Evolutionary conservation across 2,797 vertebrate genomes (phyloP), one percentile per base, ranked within the genome.

Genomic region (Onychomys torridus): DNA sequence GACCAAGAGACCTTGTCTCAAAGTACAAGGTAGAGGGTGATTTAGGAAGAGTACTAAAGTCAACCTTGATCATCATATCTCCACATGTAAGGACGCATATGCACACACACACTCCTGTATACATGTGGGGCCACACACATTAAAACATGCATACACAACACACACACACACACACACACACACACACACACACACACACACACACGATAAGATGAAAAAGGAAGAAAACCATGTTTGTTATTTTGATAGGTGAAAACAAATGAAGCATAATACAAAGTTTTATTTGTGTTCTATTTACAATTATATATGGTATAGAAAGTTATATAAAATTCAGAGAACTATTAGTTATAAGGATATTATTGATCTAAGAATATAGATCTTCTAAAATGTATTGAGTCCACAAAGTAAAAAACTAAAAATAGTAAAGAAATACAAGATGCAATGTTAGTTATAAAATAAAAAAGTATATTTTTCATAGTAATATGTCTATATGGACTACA

Each of bases 301-400:
- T n/a, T 49, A 49, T 89, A 25, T 89, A 78, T 84, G 37, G 34
- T 27, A 59, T 59, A 17, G 46, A 89, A 92, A 71, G 63, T 85
- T 81, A 88, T 37, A 5, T 84, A 75, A 84, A 96, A 69, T 95
- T n/a, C 86, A 96, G 76, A 85, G 10, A 52, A 59, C 40, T 73
- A 37, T n/a, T 7, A 81, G 13, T 75, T 55, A 63, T 43, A 79
- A 91, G 79, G 19, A 52, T 43, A 87, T 90, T 27, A 76, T 0
- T 77, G 27, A 2, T 57, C 16, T 89, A 86, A 77, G 67, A 89
- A n/a, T 82, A 79, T 46, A 92, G 71, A 29, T 82, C 13, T 94
- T 40, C 43, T 9, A 75, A 40, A 84, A 85, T 32, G 37, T 89
- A 59, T 85, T 81, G 57, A 55, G 1, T 86, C 4, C 19, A 81